phyloP scores from a whole-genome alignment of 2,888 invertebrate genomes.

The Hydraecia micacea region DNA sequence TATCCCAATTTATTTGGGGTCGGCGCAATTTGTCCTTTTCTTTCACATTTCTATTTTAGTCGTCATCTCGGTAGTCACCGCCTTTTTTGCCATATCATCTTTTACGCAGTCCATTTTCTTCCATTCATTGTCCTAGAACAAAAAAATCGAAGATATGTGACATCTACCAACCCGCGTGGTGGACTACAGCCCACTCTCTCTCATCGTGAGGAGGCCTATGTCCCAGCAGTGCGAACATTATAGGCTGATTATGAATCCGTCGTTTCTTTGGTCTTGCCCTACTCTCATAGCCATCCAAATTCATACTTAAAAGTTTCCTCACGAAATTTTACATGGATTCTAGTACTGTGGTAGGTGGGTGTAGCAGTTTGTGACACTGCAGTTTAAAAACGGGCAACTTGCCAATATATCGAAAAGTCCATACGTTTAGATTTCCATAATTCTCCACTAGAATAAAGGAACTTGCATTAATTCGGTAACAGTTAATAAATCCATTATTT shows the following conservation, averaged over 20 bases:
- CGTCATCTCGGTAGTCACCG: background rate
- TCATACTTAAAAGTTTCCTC: too few species aligned
- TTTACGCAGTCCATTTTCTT: background rate
- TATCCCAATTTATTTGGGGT: background rate
- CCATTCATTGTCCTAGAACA: background rate
- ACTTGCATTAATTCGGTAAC: background rate
- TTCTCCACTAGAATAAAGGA: constrained; percentile 33
- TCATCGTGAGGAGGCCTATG: too few species aligned
- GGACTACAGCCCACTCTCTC: too few species aligned
- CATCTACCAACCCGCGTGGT: too few species aligned
- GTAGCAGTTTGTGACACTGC: constrained; percentile 3
- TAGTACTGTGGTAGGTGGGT: too few species aligned
- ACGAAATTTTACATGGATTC: background rate
- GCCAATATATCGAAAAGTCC: constrained; percentile 39
- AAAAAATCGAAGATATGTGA: background rate
- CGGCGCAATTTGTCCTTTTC: background rate
- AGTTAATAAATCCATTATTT: constrained; percentile 16
- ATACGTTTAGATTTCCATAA: constrained; percentile 43
- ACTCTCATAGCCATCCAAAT: background rate
- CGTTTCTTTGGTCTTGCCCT: background rate
- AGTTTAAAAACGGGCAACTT: constrained; percentile 43
- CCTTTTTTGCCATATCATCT: background rate
- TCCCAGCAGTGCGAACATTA: too few species aligned
- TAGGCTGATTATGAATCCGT: background rate
- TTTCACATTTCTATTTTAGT: background rate